Evolutionary conservation across 2,113 vertebrate genomes (phyloP), one percentile per base, ranked within the genome.

Genomic region (Oreochromis tanganicae): DNA sequence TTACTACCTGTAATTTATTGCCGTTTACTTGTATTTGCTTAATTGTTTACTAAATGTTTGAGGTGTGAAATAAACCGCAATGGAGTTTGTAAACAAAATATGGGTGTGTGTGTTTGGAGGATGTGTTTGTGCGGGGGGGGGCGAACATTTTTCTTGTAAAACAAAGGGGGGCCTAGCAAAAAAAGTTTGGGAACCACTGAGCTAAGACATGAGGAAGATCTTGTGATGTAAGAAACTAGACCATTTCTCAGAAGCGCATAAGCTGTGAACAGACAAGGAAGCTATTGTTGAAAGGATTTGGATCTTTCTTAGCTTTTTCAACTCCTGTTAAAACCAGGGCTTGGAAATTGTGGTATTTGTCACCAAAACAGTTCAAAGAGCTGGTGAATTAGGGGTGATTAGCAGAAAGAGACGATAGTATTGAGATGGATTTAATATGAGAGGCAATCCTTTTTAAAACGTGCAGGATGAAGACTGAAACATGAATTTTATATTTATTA

Each of bases 271-370:
- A 86, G 80, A 93, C 91, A 94, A 90, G 38, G 10, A 61, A 57
- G 27, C 84, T 80, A 82, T 89, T 91, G 88, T 91, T 84, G 24
- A 87, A 85, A 83, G 91, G 90, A 92, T 93, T 86, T 88, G 24
- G 85, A 34, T 66, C 41, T 36, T 66, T 57, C 81, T 66, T 71
- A 32, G 78, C 57, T 90, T 85, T 55, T 43, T 50, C 52, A 87
- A 27, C n/a, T 81, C 68, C 12, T 5, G 6, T 81, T 59, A 16
- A 84, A 81, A 83, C 73, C 52, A 46, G 32, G 54, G 3, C 71
- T 52, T 38, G 21, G 57, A 86, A 93, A 86, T 85, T 27, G 5
- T 27, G 21, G 61, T 80, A 68, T 86, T 89, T 82, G 81, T 89
- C 61, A 79, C 54, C 71, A 61, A 87, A 92, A 88, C 80, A 90